A percentile compares a stretch with the other conserved stretches of the same genome.
Conservation (phyloP, 2,797 vertebrate species). For the Vireo griseus region DNA sequence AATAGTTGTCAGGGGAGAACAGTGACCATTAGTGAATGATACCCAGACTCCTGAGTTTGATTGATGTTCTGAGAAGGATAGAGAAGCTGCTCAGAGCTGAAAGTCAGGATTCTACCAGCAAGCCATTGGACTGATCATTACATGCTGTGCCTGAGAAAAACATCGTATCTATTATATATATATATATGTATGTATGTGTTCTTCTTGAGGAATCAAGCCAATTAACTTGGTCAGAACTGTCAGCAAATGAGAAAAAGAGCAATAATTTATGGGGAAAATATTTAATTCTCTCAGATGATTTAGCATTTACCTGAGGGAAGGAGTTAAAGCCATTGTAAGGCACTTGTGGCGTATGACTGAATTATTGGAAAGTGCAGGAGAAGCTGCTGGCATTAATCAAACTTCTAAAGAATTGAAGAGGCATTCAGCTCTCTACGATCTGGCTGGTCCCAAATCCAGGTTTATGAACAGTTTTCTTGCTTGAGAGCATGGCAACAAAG, state of each 20-base stretch:
- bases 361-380: background rate
- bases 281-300: background rate
- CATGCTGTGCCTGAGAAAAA: background rate
- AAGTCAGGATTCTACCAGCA: background rate
- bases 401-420: background rate
- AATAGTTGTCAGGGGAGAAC: background rate
- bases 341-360: background rate
- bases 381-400: background rate
- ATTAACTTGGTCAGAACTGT: background rate
- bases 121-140: background rate
- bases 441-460: background rate
- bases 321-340: background rate
- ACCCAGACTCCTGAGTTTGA: background rate
- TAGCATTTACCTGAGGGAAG: background rate
- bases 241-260: background rate
- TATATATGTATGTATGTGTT: background rate
- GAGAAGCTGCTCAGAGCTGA: background rate
- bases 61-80: background rate
- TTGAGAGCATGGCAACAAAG: background rate
- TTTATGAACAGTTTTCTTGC: background rate
- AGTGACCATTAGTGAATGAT: background rate
- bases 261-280: background rate
- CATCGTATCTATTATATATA: rapidly evolving
- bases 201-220: background rate
- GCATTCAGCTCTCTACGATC: background rate